Conservation (phyloP, 1,140 invertebrate genomes). For the Nilaparvata lugens region DNA sequence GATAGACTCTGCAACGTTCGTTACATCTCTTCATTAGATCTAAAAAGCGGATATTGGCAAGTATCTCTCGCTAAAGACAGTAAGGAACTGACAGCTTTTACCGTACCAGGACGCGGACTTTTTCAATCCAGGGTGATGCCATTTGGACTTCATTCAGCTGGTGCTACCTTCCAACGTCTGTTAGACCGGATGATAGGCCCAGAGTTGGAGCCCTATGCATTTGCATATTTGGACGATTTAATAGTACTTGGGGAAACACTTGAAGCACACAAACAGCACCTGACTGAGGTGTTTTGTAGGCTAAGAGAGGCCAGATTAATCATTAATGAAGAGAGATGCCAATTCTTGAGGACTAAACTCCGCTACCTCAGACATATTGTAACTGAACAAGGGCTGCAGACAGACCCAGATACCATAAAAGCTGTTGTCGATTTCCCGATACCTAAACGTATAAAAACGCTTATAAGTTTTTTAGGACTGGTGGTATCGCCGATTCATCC, state of each 20-base stretch:
- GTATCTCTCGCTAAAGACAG: background rate
- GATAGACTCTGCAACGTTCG: background rate
- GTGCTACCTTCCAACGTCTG: conserved; percentile 35
- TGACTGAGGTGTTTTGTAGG: conserved; percentile 27
- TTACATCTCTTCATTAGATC: background rate
- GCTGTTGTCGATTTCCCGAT: too few species aligned
- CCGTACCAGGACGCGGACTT: conserved; percentile 26
- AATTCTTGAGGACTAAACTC: too few species aligned
- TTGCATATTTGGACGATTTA: conserved; percentile 37
- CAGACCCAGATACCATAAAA: too few species aligned
- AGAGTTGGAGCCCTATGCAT: background rate
- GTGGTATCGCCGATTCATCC: too few species aligned
- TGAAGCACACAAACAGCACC: conserved; percentile 31
- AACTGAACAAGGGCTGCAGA: too few species aligned
- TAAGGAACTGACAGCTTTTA: background rate
- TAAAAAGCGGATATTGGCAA: background rate
- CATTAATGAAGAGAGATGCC: too few species aligned
- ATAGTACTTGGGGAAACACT: conserved; percentile 32
- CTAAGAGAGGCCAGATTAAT: background rate
- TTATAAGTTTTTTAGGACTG: too few species aligned
- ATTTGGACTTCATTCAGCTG: too few species aligned
- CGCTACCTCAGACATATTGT: too few species aligned
- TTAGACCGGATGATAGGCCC: conserved; percentile 27
- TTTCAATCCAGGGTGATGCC: too few species aligned
- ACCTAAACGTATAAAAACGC: too few species aligned